Evolutionary conservation across 2,113 vertebrate species (phyloP).

Genomic region (Dicentrarchus labrax): DNA sequence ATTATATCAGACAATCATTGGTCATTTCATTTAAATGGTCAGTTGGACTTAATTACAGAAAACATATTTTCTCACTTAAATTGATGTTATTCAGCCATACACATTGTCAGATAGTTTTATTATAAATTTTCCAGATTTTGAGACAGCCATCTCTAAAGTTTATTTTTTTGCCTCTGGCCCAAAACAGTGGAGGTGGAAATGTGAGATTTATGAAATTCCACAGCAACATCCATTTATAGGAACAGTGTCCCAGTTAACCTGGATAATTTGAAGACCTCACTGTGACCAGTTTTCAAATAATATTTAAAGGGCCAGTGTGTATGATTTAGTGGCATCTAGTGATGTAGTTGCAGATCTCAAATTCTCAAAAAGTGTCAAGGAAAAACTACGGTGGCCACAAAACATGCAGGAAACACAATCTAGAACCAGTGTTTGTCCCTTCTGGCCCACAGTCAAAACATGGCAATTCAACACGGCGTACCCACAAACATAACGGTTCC

Average conservation of each 20-base stretch:
- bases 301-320: no score
- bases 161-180: no score
- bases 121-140: background rate
- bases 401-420: no score
- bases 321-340: no score
- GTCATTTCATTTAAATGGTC: background rate
- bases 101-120: background rate
- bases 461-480: no score
- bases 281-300: conserved; percentile 1
- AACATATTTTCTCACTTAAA: background rate
- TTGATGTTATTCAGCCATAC: background rate
- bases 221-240: background rate
- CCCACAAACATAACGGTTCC: no score
- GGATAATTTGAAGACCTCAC: conserved; percentile 12
- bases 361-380: no score
- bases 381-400: no score
- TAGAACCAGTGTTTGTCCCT: no score
- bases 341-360: no score
- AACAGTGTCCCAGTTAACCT: background rate
- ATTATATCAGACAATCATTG: background rate
- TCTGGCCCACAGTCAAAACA: no score
- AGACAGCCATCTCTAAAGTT: no score
- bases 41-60: background rate
- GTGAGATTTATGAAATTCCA: conserved; percentile 1
- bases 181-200: background rate